Evolutionary conservation across 23 tunicate species (phyloP).

Genomic region (Trididemnum clinides): DNA sequence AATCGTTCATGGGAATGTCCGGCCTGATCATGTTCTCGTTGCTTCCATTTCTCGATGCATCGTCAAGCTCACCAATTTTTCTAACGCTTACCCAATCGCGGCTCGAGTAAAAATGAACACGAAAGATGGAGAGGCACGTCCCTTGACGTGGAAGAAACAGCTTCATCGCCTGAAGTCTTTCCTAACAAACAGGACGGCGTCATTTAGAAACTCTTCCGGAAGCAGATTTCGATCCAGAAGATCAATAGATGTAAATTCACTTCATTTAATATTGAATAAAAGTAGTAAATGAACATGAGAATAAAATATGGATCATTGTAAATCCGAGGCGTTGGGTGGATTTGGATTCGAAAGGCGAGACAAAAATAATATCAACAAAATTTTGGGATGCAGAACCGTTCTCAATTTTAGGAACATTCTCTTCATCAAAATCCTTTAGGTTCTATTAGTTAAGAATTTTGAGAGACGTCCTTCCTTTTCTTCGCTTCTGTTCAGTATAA

Average conservation of each 20-base stretch:
- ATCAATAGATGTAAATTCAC: constrained; percentile 19
- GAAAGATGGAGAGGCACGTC: not conserved
- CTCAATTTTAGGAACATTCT: too few relatives aligned
- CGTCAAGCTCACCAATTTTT: constrained; percentile 51
- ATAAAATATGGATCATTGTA: too few relatives aligned
- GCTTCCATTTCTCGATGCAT: constrained; percentile 42
- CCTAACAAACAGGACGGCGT: constrained; percentile 30
- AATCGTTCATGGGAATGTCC: constrained; percentile 51
- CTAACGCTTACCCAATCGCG: constrained; percentile 42
- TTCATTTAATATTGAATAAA: not conserved
- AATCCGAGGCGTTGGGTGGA: too few relatives aligned
- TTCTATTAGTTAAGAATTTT: too few relatives aligned
- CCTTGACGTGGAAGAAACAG: not conserved
- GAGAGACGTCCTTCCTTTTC: too few relatives aligned
- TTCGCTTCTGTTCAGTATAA: too few relatives aligned
- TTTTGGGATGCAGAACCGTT: too few relatives aligned
- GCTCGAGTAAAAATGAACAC: constrained; percentile 54
- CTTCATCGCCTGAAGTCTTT: constrained; percentile 31
- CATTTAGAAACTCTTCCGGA: constrained; percentile 18
- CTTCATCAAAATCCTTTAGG: too few relatives aligned
- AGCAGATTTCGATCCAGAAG: not conserved
- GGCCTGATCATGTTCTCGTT: constrained; percentile 51
- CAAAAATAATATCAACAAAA: too few relatives aligned
- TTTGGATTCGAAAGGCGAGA: too few relatives aligned
- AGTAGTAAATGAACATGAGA: too few relatives aligned